phyloP scores from a whole-genome alignment of 2,113 vertebrate genomes.

The Onychostoma macrolepis region DNA sequence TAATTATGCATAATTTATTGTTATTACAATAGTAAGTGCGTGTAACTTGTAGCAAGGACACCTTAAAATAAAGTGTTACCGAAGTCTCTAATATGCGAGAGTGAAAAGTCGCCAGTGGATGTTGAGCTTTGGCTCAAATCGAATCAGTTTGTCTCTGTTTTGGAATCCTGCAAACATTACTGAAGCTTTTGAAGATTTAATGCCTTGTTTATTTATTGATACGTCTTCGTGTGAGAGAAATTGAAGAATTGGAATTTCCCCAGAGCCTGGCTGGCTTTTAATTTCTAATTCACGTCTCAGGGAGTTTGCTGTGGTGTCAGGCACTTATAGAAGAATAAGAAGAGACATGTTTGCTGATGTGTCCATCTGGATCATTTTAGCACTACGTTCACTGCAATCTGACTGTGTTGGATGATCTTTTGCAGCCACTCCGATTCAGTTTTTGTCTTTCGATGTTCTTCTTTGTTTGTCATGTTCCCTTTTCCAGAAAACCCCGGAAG shows the following conservation, averaged over 20 bases:
- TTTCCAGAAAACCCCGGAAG: constrained; percentile 95
- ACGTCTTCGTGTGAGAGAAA: not conserved
- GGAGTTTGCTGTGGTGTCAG: not conserved
- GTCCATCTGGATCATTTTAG: constrained; percentile 40
- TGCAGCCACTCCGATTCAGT: constrained; percentile 40
- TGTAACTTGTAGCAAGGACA: too few relatives aligned
- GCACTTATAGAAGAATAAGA: not conserved
- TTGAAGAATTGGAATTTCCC: not conserved
- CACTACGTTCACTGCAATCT: constrained; percentile 24
- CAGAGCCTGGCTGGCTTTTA: not conserved
- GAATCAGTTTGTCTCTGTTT: not conserved
- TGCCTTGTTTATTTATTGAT: constrained; percentile 14
- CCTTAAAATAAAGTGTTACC: too few relatives aligned
- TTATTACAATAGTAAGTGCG: too few relatives aligned
- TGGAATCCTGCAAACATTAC: not conserved
- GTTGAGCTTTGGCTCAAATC: constrained; percentile 1
- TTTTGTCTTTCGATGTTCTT: constrained; percentile 46
- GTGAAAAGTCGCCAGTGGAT: not conserved
- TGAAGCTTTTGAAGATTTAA: constrained; percentile 17
- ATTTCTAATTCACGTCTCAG: not conserved
- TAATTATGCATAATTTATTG: too few relatives aligned
- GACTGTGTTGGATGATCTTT: constrained; percentile 41
- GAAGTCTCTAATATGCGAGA: not conserved
- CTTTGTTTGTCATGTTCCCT: constrained; percentile 61
- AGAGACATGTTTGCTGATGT: not conserved